Base-by-base conservation (phyloP, 2,888 invertebrate species). In the Drosophila fungiperda region DNA sequence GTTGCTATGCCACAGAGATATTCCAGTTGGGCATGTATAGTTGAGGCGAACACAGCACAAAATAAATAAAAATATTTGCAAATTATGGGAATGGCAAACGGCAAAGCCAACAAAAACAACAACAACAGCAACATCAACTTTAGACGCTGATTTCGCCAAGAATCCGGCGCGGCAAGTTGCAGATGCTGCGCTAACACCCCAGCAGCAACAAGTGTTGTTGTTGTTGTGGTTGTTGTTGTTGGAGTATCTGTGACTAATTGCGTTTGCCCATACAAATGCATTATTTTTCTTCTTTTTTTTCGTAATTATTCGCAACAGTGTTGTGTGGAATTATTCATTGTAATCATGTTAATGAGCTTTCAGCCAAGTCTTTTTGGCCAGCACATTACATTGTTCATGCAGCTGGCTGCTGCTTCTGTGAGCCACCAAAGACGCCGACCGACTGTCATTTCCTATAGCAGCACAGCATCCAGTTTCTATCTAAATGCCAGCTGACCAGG, bases 71-170 rank as follows among this genome's bases (percentile, higher is more conserved):
- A 68, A 84, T 85, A 80, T 90, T 91, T 91, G 87, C 90, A 87
- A 91, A 87, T 87, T 89, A 87, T 87, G 87, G 90, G 91, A 87
- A 90, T 89, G 90, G 87, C 87, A 84, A 73, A 70, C 70, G 62
- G 48, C 73, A 49, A 40, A 40, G 40, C 9, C 40, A n/a, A 2
- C 45, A 45, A 40, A 9, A 40, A 45, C 12, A 45, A 20, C 45
- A 26, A 5, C 48, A 20, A 12, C 33, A 52, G 8, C 52, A 35
- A 23, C 35, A 35, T n/a, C 55, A 55, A 29, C 53, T 67, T 64
- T 36, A 66, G 64, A 42, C 20, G 62, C 54, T 58, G 68, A 72
- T 79, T 79, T 79, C 73, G 82, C 77, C 72, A 85, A 85, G 86
- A 85, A 84, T 84, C 67, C 80, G 54, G 70, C 62, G 63, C 69